phyloP scores from a whole-genome alignment of 2,888 invertebrate genomes.

The Oasisia sp. region DNA sequence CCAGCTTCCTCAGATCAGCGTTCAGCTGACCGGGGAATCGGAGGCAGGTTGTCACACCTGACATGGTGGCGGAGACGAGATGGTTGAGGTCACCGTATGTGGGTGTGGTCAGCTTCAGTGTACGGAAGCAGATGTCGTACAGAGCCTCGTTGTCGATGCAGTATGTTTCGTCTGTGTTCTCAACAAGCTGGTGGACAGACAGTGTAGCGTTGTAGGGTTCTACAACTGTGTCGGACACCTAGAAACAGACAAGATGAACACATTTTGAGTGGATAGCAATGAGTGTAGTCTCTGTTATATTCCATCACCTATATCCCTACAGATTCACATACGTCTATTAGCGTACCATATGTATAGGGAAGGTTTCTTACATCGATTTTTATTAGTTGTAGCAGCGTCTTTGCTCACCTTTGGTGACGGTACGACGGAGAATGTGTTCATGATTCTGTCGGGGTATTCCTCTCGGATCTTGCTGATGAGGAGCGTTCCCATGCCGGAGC shows the following conservation, averaged over 20 bases:
- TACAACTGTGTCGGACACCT: slow-evolving; percentile 77
- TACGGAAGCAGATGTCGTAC: slow-evolving; percentile 71
- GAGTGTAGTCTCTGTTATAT: not conserved
- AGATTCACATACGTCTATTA: not conserved
- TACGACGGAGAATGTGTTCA: slow-evolving; percentile 96
- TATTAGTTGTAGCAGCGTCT: no score
- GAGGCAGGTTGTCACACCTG: slow-evolving; percentile 67
- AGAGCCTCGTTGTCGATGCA: slow-evolving; percentile 57
- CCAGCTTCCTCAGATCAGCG: slow-evolving; percentile 79
- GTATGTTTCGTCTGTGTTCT: slow-evolving; percentile 67
- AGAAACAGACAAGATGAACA: not conserved
- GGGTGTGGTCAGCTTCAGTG: slow-evolving; percentile 67
- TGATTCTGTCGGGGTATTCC: slow-evolving; percentile 97
- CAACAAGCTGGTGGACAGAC: slow-evolving; percentile 73
- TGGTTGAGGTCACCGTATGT: slow-evolving; percentile 62
- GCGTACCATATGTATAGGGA: not conserved
- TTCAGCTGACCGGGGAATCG: slow-evolving; percentile 79
- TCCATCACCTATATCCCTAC: not conserved
- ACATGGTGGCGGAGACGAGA: slow-evolving; percentile 67
- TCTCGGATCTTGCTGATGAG: slow-evolving; percentile 96
- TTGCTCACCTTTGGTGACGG: slow-evolving; percentile 78
- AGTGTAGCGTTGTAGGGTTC: slow-evolving; percentile 81
- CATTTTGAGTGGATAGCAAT: not conserved
- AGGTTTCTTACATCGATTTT: no score
- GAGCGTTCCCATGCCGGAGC: slow-evolving; percentile 88